Conservation (phyloP, 1,140 invertebrate genomes). For the Drosophila tani region DNA sequence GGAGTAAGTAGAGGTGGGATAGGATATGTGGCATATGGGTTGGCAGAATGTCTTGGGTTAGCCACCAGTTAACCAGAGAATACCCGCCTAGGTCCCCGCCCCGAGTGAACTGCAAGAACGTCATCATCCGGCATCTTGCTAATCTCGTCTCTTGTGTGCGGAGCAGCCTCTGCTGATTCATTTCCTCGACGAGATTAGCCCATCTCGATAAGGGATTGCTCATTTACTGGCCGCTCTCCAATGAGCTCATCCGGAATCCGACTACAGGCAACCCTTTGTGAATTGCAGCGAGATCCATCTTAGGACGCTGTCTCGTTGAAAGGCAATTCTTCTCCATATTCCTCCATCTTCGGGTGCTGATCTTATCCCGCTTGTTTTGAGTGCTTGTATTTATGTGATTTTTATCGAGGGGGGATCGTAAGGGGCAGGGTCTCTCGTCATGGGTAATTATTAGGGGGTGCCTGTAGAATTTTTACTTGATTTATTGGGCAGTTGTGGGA, state of each 20-base stretch:
- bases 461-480: conserved; percentile 24
- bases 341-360: conserved; percentile 35
- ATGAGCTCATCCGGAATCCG: conserved; percentile 65
- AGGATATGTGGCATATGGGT: conserved; percentile 35
- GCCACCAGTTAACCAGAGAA: conserved; percentile 43
- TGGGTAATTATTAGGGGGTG: conserved; percentile 44
- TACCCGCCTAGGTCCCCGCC: conserved; percentile 37
- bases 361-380: conserved; percentile 71
- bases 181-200: conserved; percentile 66
- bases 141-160: conserved; percentile 32
- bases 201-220: conserved; percentile 74
- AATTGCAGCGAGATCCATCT: conserved; percentile 59
- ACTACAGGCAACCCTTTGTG: conserved; percentile 60
- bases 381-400: conserved; percentile 48
- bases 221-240: conserved; percentile 55
- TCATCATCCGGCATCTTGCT: conserved; percentile 55
- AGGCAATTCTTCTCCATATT: conserved; percentile 52
- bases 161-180: conserved; percentile 65
- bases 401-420: conserved; percentile 30
- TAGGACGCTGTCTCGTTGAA: conserved; percentile 60
- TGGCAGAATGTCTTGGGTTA: conserved; percentile 47
- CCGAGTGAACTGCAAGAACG: conserved; percentile 39
- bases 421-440: conserved; percentile 40
- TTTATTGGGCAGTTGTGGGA: conserved; percentile 27
- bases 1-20: conserved; percentile 37